Conservation (phyloP, 2,113 vertebrate genomes). For the Bufo bufo region DNA sequence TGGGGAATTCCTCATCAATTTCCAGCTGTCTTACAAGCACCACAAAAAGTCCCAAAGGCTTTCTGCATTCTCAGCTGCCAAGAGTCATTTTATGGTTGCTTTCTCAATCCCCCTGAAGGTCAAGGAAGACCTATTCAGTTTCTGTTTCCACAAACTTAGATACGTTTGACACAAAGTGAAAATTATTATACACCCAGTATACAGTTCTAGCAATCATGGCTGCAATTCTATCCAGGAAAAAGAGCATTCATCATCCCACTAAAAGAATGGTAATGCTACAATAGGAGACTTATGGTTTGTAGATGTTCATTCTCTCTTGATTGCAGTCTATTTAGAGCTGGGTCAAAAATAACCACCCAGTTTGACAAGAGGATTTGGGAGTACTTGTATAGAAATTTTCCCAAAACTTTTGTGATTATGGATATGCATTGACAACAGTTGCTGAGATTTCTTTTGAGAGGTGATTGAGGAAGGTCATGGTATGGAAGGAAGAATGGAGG, state of each 20-base stretch:
- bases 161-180: neutral
- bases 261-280: neutral
- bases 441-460: too few species aligned
- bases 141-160: neutral
- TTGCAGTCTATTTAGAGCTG: neutral
- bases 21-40: slow-evolving; percentile 30
- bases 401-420: too few species aligned
- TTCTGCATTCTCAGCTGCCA: slow-evolving; percentile 23
- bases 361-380: neutral
- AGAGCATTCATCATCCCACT: neutral
- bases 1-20: slow-evolving; percentile 17
- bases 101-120: slow-evolving; percentile 2
- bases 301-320: neutral
- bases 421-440: too few species aligned
- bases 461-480: too few species aligned
- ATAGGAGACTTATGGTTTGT: neutral
- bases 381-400: neutral
- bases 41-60: neutral
- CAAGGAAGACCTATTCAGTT: slow-evolving; percentile 14
- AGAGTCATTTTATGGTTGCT: slow-evolving; percentile 13
- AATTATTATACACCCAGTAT: neutral
- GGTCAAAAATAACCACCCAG: neutral
- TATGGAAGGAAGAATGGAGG: too few species aligned
- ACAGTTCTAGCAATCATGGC: neutral
- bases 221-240: neutral